Evolutionary conservation across 1,140 invertebrate genomes (phyloP).

Genomic region (Apis florea): DNA sequence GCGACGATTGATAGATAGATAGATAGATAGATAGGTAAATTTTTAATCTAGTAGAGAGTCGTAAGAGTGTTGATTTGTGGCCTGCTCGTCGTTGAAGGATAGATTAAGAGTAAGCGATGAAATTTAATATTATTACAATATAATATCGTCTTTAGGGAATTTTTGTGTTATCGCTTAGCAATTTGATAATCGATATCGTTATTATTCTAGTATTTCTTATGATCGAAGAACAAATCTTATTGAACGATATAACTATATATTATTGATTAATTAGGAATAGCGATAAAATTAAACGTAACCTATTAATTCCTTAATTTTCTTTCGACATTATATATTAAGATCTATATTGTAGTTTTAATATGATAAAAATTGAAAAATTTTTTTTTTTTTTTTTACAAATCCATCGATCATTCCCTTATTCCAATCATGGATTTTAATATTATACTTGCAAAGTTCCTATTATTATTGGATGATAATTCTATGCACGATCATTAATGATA

Average conservation of each 20-base stretch:
- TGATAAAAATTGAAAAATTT: no score
- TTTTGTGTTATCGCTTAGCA: background rate
- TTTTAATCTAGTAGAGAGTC: background rate
- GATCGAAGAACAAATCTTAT: no score
- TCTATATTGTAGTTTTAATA: no score
- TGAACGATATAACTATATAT: no score
- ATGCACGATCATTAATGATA: no score
- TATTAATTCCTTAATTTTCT: no score
- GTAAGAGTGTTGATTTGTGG: background rate
- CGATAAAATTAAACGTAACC: no score
- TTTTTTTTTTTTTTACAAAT: no score
- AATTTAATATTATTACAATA: background rate
- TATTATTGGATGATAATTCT: no score
- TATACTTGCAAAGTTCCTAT: background rate
- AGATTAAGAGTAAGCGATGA: background rate
- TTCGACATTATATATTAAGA: no score
- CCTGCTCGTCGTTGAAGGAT: slow-evolving; percentile 35
- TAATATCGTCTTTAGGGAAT: background rate
- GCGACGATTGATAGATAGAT: background rate
- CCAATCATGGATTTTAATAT: background rate
- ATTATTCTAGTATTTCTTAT: no score
- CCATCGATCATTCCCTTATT: background rate
- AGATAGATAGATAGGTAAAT: background rate
- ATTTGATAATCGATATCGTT: background rate
- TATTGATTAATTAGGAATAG: no score